Evolutionary conservation across 2,888 invertebrate species (phyloP).

Genomic region (Andrena bucephala): DNA sequence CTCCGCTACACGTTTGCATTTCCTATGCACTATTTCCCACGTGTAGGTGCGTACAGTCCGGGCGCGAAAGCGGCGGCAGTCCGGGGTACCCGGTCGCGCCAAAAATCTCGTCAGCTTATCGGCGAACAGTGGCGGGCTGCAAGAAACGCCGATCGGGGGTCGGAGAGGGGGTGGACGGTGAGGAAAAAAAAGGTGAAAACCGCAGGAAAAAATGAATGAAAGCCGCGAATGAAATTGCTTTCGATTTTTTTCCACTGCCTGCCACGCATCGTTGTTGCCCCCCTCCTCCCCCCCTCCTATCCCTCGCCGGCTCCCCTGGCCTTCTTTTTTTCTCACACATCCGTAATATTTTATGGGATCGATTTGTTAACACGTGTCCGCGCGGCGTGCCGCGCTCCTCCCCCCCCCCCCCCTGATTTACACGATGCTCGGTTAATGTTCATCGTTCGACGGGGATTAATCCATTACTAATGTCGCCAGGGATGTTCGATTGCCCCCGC

Average conservation of each 20-base stretch:
- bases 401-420: slow-evolving; percentile 20
- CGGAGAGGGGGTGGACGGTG: neutral
- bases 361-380: slow-evolving; percentile 69
- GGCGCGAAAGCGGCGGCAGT: slow-evolving; percentile 38
- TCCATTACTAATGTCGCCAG: neutral
- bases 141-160: slow-evolving; percentile 31
- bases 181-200: slow-evolving; percentile 17
- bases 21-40: slow-evolving; percentile 80
- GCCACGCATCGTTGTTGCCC: slow-evolving; percentile 35
- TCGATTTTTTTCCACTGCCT: slow-evolving; percentile 53
- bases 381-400: slow-evolving; percentile 23
- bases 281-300: neutral
- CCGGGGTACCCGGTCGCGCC: slow-evolving; percentile 7
- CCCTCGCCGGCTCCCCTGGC: neutral
- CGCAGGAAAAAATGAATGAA: slow-evolving; percentile 60
- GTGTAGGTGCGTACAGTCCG: slow-evolving; percentile 75
- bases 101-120: slow-evolving; percentile 64
- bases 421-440: slow-evolving; percentile 26
- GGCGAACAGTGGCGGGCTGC: slow-evolving; percentile 49
- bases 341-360: slow-evolving; percentile 68
- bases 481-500: neutral
- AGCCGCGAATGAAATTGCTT: slow-evolving; percentile 69
- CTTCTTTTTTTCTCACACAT: slow-evolving; percentile 34
- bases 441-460: slow-evolving; percentile 18
- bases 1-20: slow-evolving; percentile 80